phyloP scores from a whole-genome alignment of 2,797 vertebrate species.

The Micropoecilia bifurca region DNA sequence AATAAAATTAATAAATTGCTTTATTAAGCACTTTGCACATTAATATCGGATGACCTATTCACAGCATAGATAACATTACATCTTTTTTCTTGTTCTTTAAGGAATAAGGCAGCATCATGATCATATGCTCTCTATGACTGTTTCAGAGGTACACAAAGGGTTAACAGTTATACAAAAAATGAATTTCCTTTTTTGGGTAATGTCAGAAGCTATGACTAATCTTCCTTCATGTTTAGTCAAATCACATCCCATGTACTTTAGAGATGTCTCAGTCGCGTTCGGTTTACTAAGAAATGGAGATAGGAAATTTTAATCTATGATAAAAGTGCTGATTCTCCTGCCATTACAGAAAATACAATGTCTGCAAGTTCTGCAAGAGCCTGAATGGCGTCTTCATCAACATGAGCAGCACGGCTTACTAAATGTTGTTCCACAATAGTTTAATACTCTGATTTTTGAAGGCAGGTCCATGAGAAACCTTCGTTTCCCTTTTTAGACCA shows the following conservation, averaged over 20 bases:
- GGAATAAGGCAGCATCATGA: neutral
- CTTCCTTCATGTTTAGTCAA: slow-evolving; percentile 21
- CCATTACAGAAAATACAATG: neutral
- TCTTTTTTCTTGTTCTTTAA: neutral
- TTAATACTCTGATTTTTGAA: neutral
- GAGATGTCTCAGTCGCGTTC: neutral
- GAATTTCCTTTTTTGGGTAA: neutral
- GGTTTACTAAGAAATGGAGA: slow-evolving; percentile 21
- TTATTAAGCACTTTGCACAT: neutral
- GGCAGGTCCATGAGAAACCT: neutral
- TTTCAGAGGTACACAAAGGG: neutral
- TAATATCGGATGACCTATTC: neutral
- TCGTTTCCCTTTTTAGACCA: neutral
- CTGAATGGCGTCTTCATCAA: neutral
- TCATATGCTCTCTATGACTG: neutral
- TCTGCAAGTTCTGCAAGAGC: neutral
- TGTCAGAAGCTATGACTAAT: slow-evolving; percentile 10
- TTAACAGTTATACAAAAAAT: slow-evolving; percentile 8
- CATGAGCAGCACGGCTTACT: neutral
- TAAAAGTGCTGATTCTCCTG: neutral
- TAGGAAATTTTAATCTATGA: neutral
- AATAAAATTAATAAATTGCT: neutral
- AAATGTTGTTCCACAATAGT: neutral
- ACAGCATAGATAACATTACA: neutral
- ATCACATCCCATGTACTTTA: slow-evolving; percentile 4